These are phyloP conservation scores for Empis stercorea DNA, from an alignment of 2,888 invertebrate species.

Conservation along the genomic window DNA sequence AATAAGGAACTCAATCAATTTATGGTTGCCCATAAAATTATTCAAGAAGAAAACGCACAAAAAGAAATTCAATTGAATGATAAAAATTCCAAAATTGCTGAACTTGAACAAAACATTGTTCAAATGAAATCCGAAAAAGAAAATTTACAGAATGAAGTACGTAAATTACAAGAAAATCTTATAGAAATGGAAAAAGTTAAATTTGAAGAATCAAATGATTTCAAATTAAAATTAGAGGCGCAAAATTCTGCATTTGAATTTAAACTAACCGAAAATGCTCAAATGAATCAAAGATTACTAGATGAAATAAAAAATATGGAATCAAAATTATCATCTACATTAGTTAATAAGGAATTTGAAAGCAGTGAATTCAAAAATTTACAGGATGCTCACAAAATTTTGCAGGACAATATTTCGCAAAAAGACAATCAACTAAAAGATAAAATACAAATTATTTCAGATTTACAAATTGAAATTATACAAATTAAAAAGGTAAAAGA, in stretches of 20 bases:
- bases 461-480: background rate
- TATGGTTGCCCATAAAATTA: background rate
- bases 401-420: no score
- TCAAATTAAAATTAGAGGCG: no score
- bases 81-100: background rate
- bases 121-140: background rate
- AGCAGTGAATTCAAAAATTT: no score
- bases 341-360: no score
- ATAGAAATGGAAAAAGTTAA: no score
- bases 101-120: background rate
- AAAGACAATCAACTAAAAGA: no score
- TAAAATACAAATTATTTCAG: background rate
- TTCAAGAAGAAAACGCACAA: background rate
- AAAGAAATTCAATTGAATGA: background rate
- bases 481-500: background rate
- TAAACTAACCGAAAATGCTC: no score
- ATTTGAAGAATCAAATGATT: no score
- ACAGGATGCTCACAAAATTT: no score
- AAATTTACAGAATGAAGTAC: background rate
- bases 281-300: background rate
- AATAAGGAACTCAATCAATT: background rate
- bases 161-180: background rate
- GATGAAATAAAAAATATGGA: background rate
- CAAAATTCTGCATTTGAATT: no score
- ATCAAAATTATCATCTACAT: no score